Conservation (phyloP, 1,140 invertebrate species). For the Drosophila lowei region DNA sequence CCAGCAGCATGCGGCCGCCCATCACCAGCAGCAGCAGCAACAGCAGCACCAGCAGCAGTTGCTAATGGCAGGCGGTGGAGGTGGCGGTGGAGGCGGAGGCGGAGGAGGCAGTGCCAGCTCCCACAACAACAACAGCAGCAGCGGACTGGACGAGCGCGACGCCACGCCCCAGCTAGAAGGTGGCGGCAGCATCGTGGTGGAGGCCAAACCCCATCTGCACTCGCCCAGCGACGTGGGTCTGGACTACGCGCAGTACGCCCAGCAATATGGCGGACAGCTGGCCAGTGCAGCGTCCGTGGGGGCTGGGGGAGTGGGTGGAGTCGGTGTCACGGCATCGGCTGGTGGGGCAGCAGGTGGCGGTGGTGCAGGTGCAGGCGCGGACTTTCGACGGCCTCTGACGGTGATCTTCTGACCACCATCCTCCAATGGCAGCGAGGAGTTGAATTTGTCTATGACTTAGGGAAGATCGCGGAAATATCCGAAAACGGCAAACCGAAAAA, state of each 20-base stretch:
- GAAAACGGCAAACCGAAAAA: constrained; percentile 34
- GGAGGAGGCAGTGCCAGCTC: constrained; percentile 64
- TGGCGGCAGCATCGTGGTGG: constrained; percentile 48
- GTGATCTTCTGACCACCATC: constrained; percentile 93
- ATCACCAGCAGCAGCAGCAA: constrained; percentile 73
- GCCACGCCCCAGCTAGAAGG: constrained; percentile 77
- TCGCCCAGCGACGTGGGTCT: constrained; percentile 75
- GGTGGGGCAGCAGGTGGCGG: constrained; percentile 61
- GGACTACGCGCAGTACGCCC: constrained; percentile 80
- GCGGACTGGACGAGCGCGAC: constrained; percentile 72
- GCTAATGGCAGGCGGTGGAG: constrained; percentile 47
- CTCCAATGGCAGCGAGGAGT: constrained; percentile 76
- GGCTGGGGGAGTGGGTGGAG: constrained; percentile 71
- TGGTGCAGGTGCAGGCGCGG: constrained; percentile 83
- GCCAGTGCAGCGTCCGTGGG: constrained; percentile 60
- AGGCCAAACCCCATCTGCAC: constrained; percentile 74
- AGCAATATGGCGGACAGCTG: constrained; percentile 80
- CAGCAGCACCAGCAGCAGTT: constrained; percentile 64
- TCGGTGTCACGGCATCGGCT: constrained; percentile 57
- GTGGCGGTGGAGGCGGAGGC: constrained; percentile 35
- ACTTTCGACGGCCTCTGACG: constrained; percentile 91
- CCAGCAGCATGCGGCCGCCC: constrained; percentile 71
- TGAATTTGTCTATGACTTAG: constrained; percentile 81
- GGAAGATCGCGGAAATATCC: constrained; percentile 2
- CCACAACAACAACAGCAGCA: constrained; percentile 77